Base-by-base conservation (phyloP, 2,113 vertebrate species). In the Riparia riparia region DNA sequence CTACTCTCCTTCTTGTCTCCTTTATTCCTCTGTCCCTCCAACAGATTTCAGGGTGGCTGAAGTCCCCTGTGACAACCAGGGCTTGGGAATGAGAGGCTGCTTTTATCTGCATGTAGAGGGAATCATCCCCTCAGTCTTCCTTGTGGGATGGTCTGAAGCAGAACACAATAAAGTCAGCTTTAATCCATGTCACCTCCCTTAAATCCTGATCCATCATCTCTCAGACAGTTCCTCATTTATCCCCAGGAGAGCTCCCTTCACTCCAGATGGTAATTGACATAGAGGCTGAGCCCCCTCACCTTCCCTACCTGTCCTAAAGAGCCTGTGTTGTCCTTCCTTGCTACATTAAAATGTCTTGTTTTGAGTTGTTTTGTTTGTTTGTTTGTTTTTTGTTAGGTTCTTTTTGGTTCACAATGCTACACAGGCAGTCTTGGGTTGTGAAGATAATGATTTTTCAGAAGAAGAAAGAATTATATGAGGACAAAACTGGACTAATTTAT, bases 81-180 rank as follows among this genome's bases (percentile, higher is more conserved):
- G 25, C 26, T 86, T 68, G 37, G 21, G 44, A 50, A 26, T 50
- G 20, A 58, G 34, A 68, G 37, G 44, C 17, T 58, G 44, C 34
- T 76, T 16, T 25, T 86, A 25, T 0, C 10, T 58, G 44, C 21
- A 3, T 37, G 5, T 26, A 37, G 31, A 58, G 17, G 11, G 25
- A 51, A 31, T 64, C n/a, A 47, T 37, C 37, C 11, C 9, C 20
- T 31, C 26, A 21, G 21, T 51, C 37, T 26, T 66, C 28, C 24
- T 60, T 18, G 7, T 64, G 25, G 10, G 4, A 37, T 57, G 4
- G 8, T 45, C 6, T 81, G 32, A 15, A 37, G 32, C 22, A n/a
- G 37, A 73, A 44, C 0, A 0, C 32, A 66, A 5, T 39, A 66
- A 73, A n/a, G n/a, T n/a, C n/a, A n/a, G 8, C 12, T 51, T 73